Evolutionary conservation across 2,113 vertebrate genomes (phyloP).

Genomic region (Columba livia): DNA sequence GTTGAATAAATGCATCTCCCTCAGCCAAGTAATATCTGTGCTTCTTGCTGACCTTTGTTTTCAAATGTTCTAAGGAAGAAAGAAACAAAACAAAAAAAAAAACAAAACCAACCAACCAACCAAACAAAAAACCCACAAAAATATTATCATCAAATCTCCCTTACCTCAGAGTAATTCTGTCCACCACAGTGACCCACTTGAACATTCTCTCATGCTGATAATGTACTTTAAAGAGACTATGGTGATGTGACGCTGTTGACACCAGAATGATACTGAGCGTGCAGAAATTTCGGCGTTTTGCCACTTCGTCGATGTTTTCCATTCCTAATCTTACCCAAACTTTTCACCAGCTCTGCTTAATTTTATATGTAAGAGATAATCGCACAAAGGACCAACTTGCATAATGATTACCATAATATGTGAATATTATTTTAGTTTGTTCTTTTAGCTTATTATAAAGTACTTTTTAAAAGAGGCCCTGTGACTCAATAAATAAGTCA

Average conservation of each 20-base stretch:
- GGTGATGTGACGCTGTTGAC: neutral
- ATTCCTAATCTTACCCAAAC: neutral
- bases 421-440: neutral
- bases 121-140: neutral
- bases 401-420: neutral
- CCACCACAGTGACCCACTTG: neutral
- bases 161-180: neutral
- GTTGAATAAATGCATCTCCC: neutral
- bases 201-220: neutral
- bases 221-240: neutral
- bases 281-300: neutral
- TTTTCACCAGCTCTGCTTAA: conserved; percentile 26
- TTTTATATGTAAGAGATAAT: conserved; percentile 19
- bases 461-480: neutral
- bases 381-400: neutral
- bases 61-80: neutral
- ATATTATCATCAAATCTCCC: neutral
- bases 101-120: too few species aligned
- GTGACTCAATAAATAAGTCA: neutral
- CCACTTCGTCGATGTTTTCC: conserved; percentile 1
- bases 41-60: neutral
- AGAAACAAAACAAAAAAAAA: neutral
- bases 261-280: neutral
- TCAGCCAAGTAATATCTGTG: neutral
- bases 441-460: neutral